A percentile compares a stretch with the other conserved stretches of the same genome.
Evolutionary conservation across 1,140 invertebrate species (phyloP).

Genomic region (Aphis gossypii): DNA sequence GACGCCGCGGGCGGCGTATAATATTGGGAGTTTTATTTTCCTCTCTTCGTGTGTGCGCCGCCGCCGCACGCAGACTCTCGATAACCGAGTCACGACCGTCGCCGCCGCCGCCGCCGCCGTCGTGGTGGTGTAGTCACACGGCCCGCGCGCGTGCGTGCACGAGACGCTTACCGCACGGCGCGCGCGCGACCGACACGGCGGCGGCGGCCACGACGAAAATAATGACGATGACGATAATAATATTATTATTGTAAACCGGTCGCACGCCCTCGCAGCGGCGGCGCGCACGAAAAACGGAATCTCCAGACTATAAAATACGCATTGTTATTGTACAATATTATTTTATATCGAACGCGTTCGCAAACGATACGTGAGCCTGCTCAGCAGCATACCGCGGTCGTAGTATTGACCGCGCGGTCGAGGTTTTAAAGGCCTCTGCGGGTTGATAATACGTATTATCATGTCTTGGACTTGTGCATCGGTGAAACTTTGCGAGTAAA

Average conservation of each 20-base stretch:
- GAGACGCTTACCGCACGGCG: neutral
- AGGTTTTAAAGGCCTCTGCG: too few species aligned
- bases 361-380: too few species aligned
- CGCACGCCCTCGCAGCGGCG: neutral
- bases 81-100: constrained; percentile 41
- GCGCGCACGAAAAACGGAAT: neutral
- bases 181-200: too few species aligned
- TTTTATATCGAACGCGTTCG: too few species aligned
- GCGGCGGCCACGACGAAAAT: neutral
- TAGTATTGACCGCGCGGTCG: neutral
- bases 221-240: neutral
- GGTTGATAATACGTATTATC: too few species aligned
- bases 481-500: too few species aligned
- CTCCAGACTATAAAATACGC: too few species aligned
- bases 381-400: neutral
- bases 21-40: constrained; percentile 3
- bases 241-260: neutral
- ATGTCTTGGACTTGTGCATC: too few species aligned
- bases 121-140: neutral
- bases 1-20: neutral
- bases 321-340: neutral
- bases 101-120: neutral
- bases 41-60: neutral
- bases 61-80: constrained; percentile 30
- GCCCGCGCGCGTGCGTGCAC: neutral